Evolutionary conservation across 2,113 vertebrate species (phyloP), one percentile per base, ranked within the genome.

Genomic region (Echinops telfairi): DNA sequence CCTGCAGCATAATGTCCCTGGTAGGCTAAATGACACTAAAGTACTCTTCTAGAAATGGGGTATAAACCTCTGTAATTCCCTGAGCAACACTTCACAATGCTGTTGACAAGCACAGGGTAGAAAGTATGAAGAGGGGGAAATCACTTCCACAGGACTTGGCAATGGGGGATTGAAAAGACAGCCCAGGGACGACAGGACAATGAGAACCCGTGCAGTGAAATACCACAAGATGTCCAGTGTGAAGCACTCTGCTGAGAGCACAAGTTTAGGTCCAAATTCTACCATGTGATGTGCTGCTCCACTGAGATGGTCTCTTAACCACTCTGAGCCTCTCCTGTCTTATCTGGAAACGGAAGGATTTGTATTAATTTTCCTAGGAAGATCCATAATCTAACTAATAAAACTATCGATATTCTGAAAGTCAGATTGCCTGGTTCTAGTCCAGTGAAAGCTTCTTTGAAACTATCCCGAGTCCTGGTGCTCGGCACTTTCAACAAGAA

Each of bases 371-470:
- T 78, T 71, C 22, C 57, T 58, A 82, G 27, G 23, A 73, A 84
- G 33, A 76, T 7, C 60, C 40, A 40, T 71, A 58, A 62, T 68
- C n/a, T 66, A 47, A 27, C 1, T 82, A 23, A 9, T 43, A 29
- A 75, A 43, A 33, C 14, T 85, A 40, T 90, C 78, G 36, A 62
- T 58, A 14, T 6, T 88, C 25, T 76, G 27, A 78, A 81, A 96
- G 9, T 20, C 36, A 84, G 23, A 20, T 77, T 15, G 15, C 1
- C 16, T 78, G 62, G 22, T 77, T 62, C 47, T 14, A 12, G 36
- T 19, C 36, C 75, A 47, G 10, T 70, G 23, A 90, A 82, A 94
- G 47, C 16, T 78, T 83, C 31, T 83, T 83, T 73, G 58, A 76
- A 95, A 82, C 3, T 19, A 78, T 36, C 60, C 16, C 43, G 3